Base-by-base conservation (phyloP, 2,888 invertebrate species). In the Drosophila neonasuta region DNA sequence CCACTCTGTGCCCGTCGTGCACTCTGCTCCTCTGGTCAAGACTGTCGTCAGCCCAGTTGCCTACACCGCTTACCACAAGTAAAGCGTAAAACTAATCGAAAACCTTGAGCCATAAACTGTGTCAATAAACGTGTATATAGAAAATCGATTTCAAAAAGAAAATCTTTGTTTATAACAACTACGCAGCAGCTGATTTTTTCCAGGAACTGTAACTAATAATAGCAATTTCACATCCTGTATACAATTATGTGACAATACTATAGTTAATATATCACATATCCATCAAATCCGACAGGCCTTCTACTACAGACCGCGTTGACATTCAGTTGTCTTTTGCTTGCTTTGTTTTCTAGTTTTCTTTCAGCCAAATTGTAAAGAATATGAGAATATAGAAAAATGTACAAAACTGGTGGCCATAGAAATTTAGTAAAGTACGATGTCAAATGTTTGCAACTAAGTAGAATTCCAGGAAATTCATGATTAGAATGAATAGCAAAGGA, bases 41-140 rank as follows among this genome's bases (percentile, higher is more conserved):
- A 71, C 79, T 17, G 44, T 77, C 5, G 57, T 74, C 57, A 71
- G 64, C 60, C 74, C 74, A 30, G 74, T 86, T 36, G 80, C 77
- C 50, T 85, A 84, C 62, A 61, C 85, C n/a, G 50, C 82, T 44
- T 51, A 72, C 54, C 83, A 86, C 50, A 86, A 83, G 68, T 86
- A 50, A 77, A 41, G 4, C 6, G 9, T 13, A 15, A 2, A 42
- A 20, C 3, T 6, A 39, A 60, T 24, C 9, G 20, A 10, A 49
- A 49, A 8, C 20, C 15, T 15, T 55, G 4, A 30, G 48, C 48
- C 42, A 68, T 41, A 17, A 44, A 44, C 1, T 39, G 5, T 71
- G 42, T 10, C 30, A 32, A 65, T 68, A 68, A 52, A 68, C 36
- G n/a, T 36, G 36, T 58, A 58, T 20, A 32, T 36, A 13, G 36